Percentiles rank a stretch among this genome's conserved stretches.
phyloP scores from a whole-genome alignment of 1,140 invertebrate genomes.

The Leptonema lineaticorne region DNA sequence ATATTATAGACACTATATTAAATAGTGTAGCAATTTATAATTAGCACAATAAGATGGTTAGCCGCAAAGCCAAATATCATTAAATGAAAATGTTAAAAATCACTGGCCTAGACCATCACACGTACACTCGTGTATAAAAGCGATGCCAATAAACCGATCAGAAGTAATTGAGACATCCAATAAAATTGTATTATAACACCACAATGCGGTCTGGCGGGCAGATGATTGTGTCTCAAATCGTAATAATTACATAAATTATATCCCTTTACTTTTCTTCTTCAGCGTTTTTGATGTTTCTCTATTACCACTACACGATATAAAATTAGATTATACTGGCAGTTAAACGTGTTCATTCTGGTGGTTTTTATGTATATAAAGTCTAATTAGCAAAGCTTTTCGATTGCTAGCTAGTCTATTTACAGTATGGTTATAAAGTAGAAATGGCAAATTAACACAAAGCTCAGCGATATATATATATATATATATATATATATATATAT shows the following conservation, averaged over 20 bases:
- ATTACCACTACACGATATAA: too few species aligned
- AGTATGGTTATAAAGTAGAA: neutral
- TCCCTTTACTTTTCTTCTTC: neutral
- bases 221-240: constrained; percentile 4
- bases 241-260: constrained; percentile 29
- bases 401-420: neutral
- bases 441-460: neutral
- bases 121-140: neutral
- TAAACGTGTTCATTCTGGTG: neutral
- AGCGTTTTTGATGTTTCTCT: constrained; percentile 2
- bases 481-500: too few species aligned
- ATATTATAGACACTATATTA: too few species aligned
- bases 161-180: constrained; percentile 27
- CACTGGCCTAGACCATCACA: too few species aligned
- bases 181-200: constrained; percentile 13
- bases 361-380: neutral
- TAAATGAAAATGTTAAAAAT: too few species aligned
- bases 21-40: too few species aligned
- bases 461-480: too few species aligned
- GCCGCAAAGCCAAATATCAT: too few species aligned
- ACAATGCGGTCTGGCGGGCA: neutral
- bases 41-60: too few species aligned
- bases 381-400: neutral
- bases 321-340: neutral
- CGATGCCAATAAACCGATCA: constrained; percentile 19